Base-by-base conservation (phyloP, 2,888 invertebrate genomes). In the Ferdinandea cuprea region DNA sequence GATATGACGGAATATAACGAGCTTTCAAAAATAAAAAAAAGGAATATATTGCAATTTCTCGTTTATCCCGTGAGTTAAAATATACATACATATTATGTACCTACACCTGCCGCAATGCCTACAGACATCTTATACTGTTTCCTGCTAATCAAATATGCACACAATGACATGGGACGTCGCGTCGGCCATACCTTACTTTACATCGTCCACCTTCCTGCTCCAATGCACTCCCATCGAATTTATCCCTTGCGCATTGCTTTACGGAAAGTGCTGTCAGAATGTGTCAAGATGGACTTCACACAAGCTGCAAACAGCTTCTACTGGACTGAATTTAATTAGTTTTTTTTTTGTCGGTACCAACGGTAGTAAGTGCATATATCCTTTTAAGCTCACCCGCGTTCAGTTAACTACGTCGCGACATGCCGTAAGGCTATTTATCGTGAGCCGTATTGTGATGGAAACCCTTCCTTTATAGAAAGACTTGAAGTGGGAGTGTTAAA, bases 141-240 rank as follows among this genome's bases (percentile, higher is more conserved):
- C 68, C 68, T 56, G 68, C 56, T 69, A 69, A 69, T 69, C 68
- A 56, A 35, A 69, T 69, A 69, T 69, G 68, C 68, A 56, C 68
- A 56, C 68, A 56, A 69, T 69, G 25, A 19, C 3, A 11, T 25
- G 19, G 19, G 35, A n/a, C n/a, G 28, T 0, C n/a, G n/a, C n/a
- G 19, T 1, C 44, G 8, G 1, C 19, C 44, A 44, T n/a, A 44
- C 8, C 2, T 35, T 25, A n/a, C 32, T 21, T 7, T 8, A 50
- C 17, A 25, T n/a, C 17, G 1, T 17, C 8, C 42, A 42, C 7
- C 17, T 15, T 7, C 15, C 54, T 17, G 30, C 19, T 42, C 40
- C 46, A 56, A 56, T 68, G 44, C 56, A 35, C 56, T 44, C 35
- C 44, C 35, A 25, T 35, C 56, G 46, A 66, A 42, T 52, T 13